Conservation (phyloP, 2,888 invertebrate species). For the Octodonta nipae region DNA sequence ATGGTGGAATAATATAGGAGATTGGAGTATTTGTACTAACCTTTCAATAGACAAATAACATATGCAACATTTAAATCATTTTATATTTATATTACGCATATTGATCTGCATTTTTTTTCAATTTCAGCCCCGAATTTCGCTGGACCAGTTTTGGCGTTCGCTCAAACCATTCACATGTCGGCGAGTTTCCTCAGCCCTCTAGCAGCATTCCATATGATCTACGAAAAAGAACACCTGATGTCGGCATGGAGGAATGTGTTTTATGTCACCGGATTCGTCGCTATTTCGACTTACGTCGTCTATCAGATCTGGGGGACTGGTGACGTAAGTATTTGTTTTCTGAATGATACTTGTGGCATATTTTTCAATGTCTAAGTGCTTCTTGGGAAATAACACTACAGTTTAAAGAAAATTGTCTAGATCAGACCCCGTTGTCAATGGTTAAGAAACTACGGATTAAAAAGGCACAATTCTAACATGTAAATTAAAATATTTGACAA, state of each 20-base stretch:
- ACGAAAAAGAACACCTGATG: conserved; percentile 40
- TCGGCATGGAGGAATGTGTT: conserved; percentile 54
- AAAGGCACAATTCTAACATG: too few relatives aligned
- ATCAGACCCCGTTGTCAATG: too few relatives aligned
- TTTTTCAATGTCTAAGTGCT: not conserved
- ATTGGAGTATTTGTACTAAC: too few relatives aligned
- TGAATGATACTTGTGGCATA: not conserved
- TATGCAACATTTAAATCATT: too few relatives aligned
- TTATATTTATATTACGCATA: too few relatives aligned
- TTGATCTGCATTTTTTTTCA: too few relatives aligned
- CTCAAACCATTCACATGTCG: conserved; percentile 65
- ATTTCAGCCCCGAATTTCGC: conserved; percentile 56
- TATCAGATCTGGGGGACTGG: conserved; percentile 56
- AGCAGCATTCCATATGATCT: conserved; percentile 46
- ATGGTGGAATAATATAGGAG: too few relatives aligned
- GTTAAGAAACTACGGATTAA: too few relatives aligned
- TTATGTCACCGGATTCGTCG: conserved; percentile 45
- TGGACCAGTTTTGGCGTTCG: conserved; percentile 57
- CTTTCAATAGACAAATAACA: too few relatives aligned
- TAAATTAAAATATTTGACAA: too few relatives aligned
- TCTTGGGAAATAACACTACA: too few relatives aligned
- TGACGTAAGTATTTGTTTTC: conserved; percentile 34
- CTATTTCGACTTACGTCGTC: conserved; percentile 47
- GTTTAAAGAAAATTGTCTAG: too few relatives aligned
- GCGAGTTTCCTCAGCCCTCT: conserved; percentile 58